Evolutionary conservation across 2,113 vertebrate species (phyloP), one percentile per base, ranked within the genome.

Genomic region (Nicator chloris): DNA sequence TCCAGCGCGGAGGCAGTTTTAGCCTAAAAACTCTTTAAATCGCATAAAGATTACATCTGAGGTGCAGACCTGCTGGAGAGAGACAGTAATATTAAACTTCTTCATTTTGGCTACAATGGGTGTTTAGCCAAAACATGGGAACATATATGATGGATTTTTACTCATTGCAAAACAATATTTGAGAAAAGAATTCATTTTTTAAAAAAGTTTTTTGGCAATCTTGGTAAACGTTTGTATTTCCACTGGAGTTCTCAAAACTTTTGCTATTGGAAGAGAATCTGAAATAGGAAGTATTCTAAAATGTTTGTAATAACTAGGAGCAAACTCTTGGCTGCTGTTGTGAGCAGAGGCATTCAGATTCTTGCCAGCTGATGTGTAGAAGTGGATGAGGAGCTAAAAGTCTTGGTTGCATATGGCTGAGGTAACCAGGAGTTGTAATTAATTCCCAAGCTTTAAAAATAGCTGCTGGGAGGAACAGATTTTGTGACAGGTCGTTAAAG

Each of bases 371-470:
- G 59, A 66, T 75, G 45, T 73, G n/a, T 39, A 49, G 50, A 92
- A 92, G 64, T 77, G 47, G 6, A 15, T 80, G 66, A 72, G 79
- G 82, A 92, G 21, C 75, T 35, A 28, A 57, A 47, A 65, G 45
- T 76, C 61, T 72, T 72, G 61, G 40, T 82, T 92, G 42, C 31
- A 39, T 56, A 9, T 65, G 79, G 82, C 7, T 79, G 85, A 85
- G 45, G 27, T 92, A 91, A 91, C 51, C 33, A 80, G 71, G 60
- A 73, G 33, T 16, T 82, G 24, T 82, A 86, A 71, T 89, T 85
- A 91, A 94, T 93, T 95, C 50, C 26, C 2, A 4, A 89, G 39
- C 66, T 95, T 89, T 83, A 83, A 88, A 88, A 92, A 61, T 79
- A 93, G 45, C 73, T 87, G 15, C 65, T 47, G 31, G 31, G 54